Base-by-base conservation (phyloP, 2,888 invertebrate species). In the Cepaea hortensis region DNA sequence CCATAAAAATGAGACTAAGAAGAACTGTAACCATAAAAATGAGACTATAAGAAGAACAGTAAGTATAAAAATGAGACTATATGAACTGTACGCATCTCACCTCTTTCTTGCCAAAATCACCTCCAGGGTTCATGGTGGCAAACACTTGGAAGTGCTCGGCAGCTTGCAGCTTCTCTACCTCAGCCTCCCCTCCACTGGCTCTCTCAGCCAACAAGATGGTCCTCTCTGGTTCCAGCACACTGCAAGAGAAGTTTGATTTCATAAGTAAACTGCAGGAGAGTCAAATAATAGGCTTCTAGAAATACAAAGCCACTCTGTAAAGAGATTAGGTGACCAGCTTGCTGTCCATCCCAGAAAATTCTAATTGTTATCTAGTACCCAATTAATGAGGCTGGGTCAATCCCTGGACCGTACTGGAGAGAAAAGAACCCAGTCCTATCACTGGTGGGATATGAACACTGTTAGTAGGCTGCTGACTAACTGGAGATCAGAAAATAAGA, bases 71-170 rank as follows among this genome's bases (percentile, higher is more conserved):
- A 68, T 9, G 3, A 68, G 68, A 68, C 65, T 65, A 65, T 1
- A 65, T 11, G 68, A 68, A 68, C 18, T 68, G 13, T 20, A 68
- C 5, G 18, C n/a, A 68, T 20, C 90, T 87, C 90, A 96, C 96
- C 95, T 99, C 99, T 94, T 99, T 99, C 94, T 99, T 99, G 4
- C 99, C 99, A 94, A 97, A 99, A 95, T 99, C 99, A 0, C 99
- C 99, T 18, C 99, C 99, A 11, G 99, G 99, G 95, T 99, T 99
- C 99, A 99, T 99, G 0, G 99, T 99, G 3, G 98, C 98, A 87
- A 99, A 96, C 92, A 99, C 97, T 91, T 97, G 96, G 94, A 99
- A 99, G 15, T 96, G 96, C 9, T 96, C 94, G 86, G 95, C 92
- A 0, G 97, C 97, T 35, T 89, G 90, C 15, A 95, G 92, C 68